phyloP scores from a whole-genome alignment of 2,797 vertebrate genomes.

The Microchirus variegatus region DNA sequence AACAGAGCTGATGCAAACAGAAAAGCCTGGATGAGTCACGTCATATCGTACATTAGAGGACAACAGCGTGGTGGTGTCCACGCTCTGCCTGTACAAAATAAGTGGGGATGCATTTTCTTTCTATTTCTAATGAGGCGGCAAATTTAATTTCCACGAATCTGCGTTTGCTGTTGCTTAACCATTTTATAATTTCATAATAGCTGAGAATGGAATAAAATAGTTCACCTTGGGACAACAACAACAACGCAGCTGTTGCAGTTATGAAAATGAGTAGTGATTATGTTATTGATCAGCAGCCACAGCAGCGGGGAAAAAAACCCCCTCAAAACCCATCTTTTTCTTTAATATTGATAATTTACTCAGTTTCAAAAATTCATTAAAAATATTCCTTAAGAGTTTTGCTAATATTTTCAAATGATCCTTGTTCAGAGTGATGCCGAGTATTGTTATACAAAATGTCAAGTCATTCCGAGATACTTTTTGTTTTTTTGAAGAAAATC shows the following conservation, averaged over 20 bases:
- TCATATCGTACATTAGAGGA: slow-evolving; percentile 52
- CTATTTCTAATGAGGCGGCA: slow-evolving; percentile 72
- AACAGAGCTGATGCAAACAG: slow-evolving; percentile 52
- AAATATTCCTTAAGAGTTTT: too few species aligned
- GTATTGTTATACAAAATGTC: too few species aligned
- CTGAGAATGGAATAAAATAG: slow-evolving; percentile 2
- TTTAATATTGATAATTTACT: too few species aligned
- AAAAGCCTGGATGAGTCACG: slow-evolving; percentile 57
- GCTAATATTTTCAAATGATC: too few species aligned
- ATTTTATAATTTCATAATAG: too few species aligned
- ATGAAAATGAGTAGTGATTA: slow-evolving; percentile 6
- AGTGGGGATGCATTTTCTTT: slow-evolving; percentile 67
- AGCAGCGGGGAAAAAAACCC: neutral
- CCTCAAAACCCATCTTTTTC: neutral
- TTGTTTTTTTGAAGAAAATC: too few species aligned
- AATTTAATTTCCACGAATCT: slow-evolving; percentile 61
- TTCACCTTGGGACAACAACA: slow-evolving; percentile 15
- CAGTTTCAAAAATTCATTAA: too few species aligned
- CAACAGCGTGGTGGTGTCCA: slow-evolving; percentile 18
- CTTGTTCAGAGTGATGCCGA: too few species aligned
- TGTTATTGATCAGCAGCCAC: slow-evolving; percentile 17
- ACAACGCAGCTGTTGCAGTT: slow-evolving; percentile 14
- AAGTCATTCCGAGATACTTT: too few species aligned
- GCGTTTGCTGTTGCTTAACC: slow-evolving; percentile 25
- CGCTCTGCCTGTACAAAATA: slow-evolving; percentile 52